These are phyloP conservation scores for Macaca fascicularis DNA, from an alignment of 2,113 vertebrate species.

Conservation along the genomic window DNA sequence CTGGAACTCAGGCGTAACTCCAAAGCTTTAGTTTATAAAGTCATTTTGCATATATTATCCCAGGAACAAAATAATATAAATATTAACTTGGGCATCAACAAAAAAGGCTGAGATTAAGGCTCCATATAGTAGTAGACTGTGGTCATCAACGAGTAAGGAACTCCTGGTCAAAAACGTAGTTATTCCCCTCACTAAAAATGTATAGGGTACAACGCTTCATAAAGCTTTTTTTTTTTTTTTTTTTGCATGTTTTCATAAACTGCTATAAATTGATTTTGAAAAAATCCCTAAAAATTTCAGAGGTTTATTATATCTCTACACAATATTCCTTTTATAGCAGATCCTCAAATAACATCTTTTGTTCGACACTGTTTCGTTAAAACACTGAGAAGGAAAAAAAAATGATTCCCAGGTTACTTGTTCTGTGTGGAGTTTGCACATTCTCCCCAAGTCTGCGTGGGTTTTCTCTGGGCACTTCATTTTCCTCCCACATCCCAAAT, in stretches of 20 bases:
- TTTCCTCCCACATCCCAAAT: not conserved
- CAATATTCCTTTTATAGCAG: not conserved
- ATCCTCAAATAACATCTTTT: not conserved
- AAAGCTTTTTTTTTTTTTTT: not conserved
- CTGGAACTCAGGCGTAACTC: not conserved
- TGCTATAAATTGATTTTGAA: not conserved
- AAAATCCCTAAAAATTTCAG: not conserved
- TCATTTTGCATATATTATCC: not conserved
- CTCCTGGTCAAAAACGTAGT: not conserved
- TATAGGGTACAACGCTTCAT: not conserved
- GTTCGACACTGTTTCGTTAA: not conserved
- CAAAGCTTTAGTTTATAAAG: not conserved
- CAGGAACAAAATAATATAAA: not conserved
- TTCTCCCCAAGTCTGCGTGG: not conserved
- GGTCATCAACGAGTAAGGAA: not conserved
- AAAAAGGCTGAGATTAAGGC: not conserved
- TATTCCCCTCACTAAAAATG: not conserved
- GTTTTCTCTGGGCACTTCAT: not conserved
- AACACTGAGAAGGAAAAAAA: not conserved
- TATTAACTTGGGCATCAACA: not conserved
- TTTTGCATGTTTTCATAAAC: not conserved
- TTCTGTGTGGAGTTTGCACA: not conserved
- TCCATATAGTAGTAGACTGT: not conserved
- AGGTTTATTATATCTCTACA: not conserved
- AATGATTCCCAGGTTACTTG: not conserved